Percentiles rank a stretch among this genome's conserved stretches.
Conservation (phyloP, 2,113 vertebrate species). For the Callipepla californica region DNA sequence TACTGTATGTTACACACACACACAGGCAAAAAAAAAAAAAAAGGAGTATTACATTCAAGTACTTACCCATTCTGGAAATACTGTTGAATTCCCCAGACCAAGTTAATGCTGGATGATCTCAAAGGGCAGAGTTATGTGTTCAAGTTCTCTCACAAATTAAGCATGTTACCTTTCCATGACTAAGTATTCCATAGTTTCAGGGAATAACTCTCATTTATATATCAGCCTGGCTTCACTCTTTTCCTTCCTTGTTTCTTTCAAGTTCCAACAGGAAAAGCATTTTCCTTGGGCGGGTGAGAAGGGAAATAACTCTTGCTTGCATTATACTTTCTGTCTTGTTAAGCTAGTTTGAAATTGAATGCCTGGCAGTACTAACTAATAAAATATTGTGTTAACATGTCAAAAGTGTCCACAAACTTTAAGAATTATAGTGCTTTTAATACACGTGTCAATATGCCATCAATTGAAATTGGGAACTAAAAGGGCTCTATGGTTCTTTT, state of each 20-base stretch:
- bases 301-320: background rate
- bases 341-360: background rate
- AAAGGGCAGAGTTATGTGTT: background rate
- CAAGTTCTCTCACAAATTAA: background rate
- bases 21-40: background rate
- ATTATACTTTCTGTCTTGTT: background rate
- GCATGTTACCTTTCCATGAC: background rate
- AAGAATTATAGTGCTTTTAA: background rate
- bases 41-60: background rate
- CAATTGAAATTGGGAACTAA: background rate
- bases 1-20: background rate
- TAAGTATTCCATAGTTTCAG: background rate
- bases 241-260: background rate
- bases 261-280: background rate
- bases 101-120: background rate
- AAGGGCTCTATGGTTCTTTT: background rate
- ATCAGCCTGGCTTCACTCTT: too few species aligned
- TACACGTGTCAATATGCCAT: background rate
- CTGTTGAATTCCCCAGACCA: background rate
- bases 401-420: background rate
- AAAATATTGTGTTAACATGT: background rate
- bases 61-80: background rate
- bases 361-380: background rate
- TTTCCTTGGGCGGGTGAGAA: background rate
- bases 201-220: background rate